Evolutionary conservation across 1,140 invertebrate genomes (phyloP).

Genomic region (Papilio polyxenes): DNA sequence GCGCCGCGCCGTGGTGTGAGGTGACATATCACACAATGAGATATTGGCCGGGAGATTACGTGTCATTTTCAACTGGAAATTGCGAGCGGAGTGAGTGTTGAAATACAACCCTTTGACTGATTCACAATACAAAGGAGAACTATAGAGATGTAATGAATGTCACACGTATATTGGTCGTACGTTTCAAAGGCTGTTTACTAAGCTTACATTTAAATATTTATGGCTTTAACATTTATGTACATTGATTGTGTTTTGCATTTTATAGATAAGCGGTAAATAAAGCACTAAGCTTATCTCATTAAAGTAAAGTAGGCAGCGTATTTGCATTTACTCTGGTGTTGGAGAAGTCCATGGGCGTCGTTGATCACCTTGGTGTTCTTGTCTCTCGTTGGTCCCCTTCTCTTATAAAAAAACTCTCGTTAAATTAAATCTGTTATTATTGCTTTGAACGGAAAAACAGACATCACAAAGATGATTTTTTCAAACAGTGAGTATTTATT

Average conservation of each 20-base stretch:
- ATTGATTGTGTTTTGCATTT: background rate
- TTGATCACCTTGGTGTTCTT: too few species aligned
- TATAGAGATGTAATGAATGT: background rate
- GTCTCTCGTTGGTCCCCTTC: too few species aligned
- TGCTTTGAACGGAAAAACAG: too few species aligned
- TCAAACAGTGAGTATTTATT: too few species aligned
- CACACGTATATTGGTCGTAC: background rate
- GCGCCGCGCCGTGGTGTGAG: background rate
- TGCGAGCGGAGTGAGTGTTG: constrained; percentile 13
- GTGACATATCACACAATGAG: constrained; percentile 13
- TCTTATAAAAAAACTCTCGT: too few species aligned
- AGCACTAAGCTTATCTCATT: too few species aligned
- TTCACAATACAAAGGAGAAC: background rate
- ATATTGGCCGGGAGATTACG: constrained; percentile 21
- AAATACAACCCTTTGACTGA: background rate
- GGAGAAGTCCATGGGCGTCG: too few species aligned
- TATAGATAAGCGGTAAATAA: background rate
- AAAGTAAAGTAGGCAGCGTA: too few species aligned
- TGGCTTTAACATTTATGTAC: background rate
- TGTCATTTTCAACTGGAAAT: constrained; percentile 28
- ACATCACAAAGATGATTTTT: too few species aligned
- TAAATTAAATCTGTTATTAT: too few species aligned
- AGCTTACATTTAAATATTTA: background rate
- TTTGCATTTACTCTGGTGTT: too few species aligned
- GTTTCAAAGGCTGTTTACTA: background rate